Conservation (phyloP, 2,888 invertebrate genomes). For the Parnassius apollo region DNA sequence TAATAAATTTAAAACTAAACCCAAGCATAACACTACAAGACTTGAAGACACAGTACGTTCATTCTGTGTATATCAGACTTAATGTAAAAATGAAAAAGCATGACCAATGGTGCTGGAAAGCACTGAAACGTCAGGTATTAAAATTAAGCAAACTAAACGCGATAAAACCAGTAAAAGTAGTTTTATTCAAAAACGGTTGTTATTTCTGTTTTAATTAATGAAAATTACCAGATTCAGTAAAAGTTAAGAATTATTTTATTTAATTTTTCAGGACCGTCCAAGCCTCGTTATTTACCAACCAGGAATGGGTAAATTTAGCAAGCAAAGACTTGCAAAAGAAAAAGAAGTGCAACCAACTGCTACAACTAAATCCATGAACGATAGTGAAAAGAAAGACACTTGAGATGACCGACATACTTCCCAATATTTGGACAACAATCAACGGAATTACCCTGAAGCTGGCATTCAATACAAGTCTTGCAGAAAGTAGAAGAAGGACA, state of each 20-base stretch:
- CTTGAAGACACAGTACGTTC: too few relatives aligned
- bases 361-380: slow-evolving; percentile 56
- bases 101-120: too few relatives aligned
- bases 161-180: slow-evolving; percentile 4
- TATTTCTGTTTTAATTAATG: neutral
- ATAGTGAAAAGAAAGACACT: slow-evolving; percentile 78
- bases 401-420: slow-evolving; percentile 55
- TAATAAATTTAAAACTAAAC: too few relatives aligned
- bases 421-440: slow-evolving; percentile 75
- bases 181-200: neutral
- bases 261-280: slow-evolving; percentile 86
- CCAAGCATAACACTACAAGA: too few relatives aligned
- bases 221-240: neutral
- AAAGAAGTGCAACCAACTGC: slow-evolving; percentile 59
- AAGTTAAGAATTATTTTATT: neutral
- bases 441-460: slow-evolving; percentile 73
- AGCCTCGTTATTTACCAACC: slow-evolving; percentile 95
- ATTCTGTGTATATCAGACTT: too few relatives aligned
- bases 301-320: slow-evolving; percentile 90
- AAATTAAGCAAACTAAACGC: neutral
- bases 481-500: slow-evolving; percentile 60
- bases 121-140: too few relatives aligned
- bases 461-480: slow-evolving; percentile 66
- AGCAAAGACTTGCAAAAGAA: slow-evolving; percentile 81
- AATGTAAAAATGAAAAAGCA: too few relatives aligned